Evolutionary conservation across 2,113 vertebrate species (phyloP).

Genomic region (Aleadryas rufinucha): DNA sequence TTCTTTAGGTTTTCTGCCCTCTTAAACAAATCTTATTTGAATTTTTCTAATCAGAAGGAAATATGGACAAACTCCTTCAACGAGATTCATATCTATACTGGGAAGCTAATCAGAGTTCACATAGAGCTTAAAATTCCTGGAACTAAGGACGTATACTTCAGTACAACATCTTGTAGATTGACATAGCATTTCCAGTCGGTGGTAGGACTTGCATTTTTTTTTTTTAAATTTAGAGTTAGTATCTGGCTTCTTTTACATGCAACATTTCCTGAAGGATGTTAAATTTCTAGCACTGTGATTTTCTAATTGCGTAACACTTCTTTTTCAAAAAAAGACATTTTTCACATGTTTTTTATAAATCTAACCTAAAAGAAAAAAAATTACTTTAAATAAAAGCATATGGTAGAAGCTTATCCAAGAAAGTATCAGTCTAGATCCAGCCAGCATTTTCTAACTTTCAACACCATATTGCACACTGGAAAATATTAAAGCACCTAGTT

Average conservation of each 20-base stretch:
- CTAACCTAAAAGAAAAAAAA: slow-evolving; percentile 52
- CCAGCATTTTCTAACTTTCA: slow-evolving; percentile 67
- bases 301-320: slow-evolving; percentile 54
- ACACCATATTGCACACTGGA: slow-evolving; percentile 58
- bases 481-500: slow-evolving; percentile 64
- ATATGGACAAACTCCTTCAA: slow-evolving; percentile 1
- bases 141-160: slow-evolving; percentile 1
- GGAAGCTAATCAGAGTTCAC: slow-evolving; percentile 14
- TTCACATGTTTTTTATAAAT: slow-evolving; percentile 63
- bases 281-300: slow-evolving; percentile 37
- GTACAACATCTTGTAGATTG: not conserved
- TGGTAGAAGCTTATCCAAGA: slow-evolving; percentile 65
- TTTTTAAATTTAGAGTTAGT: not conserved
- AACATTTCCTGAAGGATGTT: slow-evolving; percentile 43
- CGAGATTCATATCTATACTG: slow-evolving; percentile 10
- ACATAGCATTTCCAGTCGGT: slow-evolving; percentile 5
- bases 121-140: not conserved
- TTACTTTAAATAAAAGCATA: slow-evolving; percentile 70
- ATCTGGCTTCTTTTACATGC: slow-evolving; percentile 7
- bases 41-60: slow-evolving; percentile 28
- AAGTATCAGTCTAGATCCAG: slow-evolving; percentile 55
- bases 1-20: not conserved
- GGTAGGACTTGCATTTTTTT: not conserved
- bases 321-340: slow-evolving; percentile 47
- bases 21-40: not conserved